Evolutionary conservation across 2,888 invertebrate species (phyloP).

Genomic region (Scelioninae gen. 1): DNA sequence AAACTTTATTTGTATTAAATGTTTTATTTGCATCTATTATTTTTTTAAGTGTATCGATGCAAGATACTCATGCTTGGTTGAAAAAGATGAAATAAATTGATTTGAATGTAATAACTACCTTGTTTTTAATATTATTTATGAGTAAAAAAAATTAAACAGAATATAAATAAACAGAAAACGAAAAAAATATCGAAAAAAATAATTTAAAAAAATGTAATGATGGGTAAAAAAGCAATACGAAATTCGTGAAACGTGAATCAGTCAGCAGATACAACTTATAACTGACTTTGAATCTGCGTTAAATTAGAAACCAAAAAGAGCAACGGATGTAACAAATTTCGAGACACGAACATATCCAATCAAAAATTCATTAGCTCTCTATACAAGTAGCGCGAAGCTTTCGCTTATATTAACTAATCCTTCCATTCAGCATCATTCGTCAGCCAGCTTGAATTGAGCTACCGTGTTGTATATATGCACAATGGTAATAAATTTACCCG

Average conservation of each 20-base stretch:
- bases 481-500: conserved; percentile 14
- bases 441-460: conserved; percentile 53
- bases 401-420: conserved; percentile 51
- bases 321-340: conserved; percentile 34
- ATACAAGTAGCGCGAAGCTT: conserved; percentile 50
- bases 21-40: no score
- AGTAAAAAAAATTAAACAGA: no score
- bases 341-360: conserved; percentile 44
- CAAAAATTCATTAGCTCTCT: conserved; percentile 50
- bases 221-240: not conserved
- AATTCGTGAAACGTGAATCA: not conserved
- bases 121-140: no score
- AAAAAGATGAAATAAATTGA: conserved; percentile 4
- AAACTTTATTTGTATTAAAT: no score
- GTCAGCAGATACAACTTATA: conserved; percentile 2
- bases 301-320: conserved; percentile 27
- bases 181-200: no score
- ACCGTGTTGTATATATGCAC: conserved; percentile 27
- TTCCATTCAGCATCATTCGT: conserved; percentile 59
- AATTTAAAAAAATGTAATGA: no score
- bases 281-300: conserved; percentile 25
- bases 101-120: not conserved
- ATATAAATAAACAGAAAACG: no score
- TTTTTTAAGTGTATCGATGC: no score
- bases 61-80: conserved; percentile 20